Percentiles rank a stretch among this genome's conserved stretches.
These are phyloP conservation scores for Calliopsis andreniformis DNA, from an alignment of 1,140 invertebrate genomes.

Conservation along the genomic window DNA sequence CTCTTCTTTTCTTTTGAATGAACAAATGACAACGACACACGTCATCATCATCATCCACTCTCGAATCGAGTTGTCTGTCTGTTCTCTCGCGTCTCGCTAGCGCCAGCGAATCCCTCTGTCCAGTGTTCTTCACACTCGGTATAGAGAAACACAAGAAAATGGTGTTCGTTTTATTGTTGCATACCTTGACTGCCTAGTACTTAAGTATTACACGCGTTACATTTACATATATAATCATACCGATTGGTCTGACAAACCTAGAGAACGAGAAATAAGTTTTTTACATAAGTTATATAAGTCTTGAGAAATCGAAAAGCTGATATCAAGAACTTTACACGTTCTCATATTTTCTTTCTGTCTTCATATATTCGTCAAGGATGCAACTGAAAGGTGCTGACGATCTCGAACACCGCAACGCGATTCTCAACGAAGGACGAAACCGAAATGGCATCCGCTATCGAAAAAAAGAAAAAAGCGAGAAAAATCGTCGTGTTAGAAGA, in stretches of 20 bases:
- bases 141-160: conserved; percentile 49
- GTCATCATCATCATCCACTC: neutral
- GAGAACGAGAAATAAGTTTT: conserved; percentile 32
- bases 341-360: neutral
- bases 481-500: neutral
- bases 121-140: conserved; percentile 62
- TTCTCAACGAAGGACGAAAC: neutral
- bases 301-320: conserved; percentile 12
- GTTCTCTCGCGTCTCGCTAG: conserved; percentile 62
- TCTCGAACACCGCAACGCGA: neutral
- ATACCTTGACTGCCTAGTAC: conserved; percentile 68
- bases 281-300: neutral
- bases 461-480: neutral
- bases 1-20: conserved; percentile 19
- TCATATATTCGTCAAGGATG: conserved; percentile 43
- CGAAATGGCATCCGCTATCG: no score
- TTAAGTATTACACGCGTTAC: conserved; percentile 50
- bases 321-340: neutral
- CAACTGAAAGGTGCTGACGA: conserved; percentile 47
- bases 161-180: conserved; percentile 66
- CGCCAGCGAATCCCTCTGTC: conserved; percentile 57
- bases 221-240: neutral
- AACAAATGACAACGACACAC: conserved; percentile 8
- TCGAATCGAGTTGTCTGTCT: conserved; percentile 7
- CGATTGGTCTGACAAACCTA: neutral